Base-by-base conservation (phyloP, 2,113 vertebrate genomes). In the Bucco capensis region DNA sequence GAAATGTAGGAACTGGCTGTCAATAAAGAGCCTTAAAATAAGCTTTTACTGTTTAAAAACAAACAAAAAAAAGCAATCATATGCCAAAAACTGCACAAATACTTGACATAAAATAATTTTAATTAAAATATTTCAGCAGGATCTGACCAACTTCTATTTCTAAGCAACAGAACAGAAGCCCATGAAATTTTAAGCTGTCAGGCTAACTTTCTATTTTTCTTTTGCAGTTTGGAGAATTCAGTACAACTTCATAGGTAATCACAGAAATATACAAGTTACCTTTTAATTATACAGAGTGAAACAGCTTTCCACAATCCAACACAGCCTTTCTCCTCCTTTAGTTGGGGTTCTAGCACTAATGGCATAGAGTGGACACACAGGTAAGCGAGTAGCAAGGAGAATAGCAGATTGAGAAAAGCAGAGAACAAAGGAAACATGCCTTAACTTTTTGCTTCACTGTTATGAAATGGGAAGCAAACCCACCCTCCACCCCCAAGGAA, bases 251-350 rank as follows among this genome's bases (percentile, higher is more conserved):
- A 87, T 13, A 89, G 44, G 74, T 89, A 94, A 67, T 89, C 86
- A 95, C 66, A 94, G 71, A 96, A 95, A 96, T 69, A 76, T 88
- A 82, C 1, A 25, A 95, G 62, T 96, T 95, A 95, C 93, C 95
- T 96, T 96, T 95, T 60, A 92, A 89, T 92, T 91, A 72, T 51
- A 87, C 8, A 96, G 93, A 95, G 93, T 92, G 92, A 89, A 96
- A 91, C 93, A 95, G 93, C 90, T 95, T 92, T 91, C 93, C 92
- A 95, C 60, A 92, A 92, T 95, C 93, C 95, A 95, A 95, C 93
- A 96, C 84, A 95, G 93, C 87, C 62, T 96, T 92, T 96, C 78
- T 96, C 90, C 78, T 95, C 88, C 93, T 94, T 96, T 92, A 95
- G 95, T 49, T 92, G 92, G 44, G 44, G 51, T 91, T 96, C 88